Evolutionary conservation across 2,888 invertebrate species (phyloP).

Genomic region (Agrilus biguttatus): DNA sequence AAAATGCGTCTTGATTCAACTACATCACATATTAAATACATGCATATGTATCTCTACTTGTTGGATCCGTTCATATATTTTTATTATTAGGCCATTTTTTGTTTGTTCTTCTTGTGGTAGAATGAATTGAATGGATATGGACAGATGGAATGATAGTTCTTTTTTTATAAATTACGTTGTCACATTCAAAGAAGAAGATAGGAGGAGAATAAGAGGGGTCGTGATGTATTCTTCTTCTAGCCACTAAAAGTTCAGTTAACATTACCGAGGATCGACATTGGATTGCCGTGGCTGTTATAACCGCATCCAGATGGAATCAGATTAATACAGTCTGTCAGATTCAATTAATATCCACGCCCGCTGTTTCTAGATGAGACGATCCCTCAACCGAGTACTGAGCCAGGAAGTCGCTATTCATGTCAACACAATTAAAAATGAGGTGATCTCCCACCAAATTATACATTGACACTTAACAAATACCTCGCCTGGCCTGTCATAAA

Average conservation of each 20-base stretch:
- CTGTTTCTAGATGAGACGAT: slow-evolving; percentile 27
- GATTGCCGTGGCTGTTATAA: slow-evolving; percentile 7
- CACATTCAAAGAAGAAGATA: not conserved
- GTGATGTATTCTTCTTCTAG: no score
- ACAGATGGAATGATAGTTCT: no score
- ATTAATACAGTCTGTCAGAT: slow-evolving; percentile 31
- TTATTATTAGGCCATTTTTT: no score
- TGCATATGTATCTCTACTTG: no score
- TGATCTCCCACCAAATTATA: slow-evolving; percentile 28
- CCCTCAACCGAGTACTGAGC: slow-evolving; percentile 21
- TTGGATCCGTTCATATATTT: no score
- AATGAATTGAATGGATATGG: no score
- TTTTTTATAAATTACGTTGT: not conserved
- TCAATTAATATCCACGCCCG: slow-evolving; percentile 30
- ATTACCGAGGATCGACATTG: slow-evolving; percentile 4
- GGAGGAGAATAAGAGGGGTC: no score
- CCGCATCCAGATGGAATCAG: slow-evolving; percentile 22
- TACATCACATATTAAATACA: no score
- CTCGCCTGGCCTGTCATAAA: slow-evolving; percentile 15
- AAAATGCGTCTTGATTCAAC: no score
- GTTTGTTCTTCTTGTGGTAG: no score
- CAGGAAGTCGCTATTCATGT: slow-evolving; percentile 29
- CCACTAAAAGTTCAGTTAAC: not conserved
- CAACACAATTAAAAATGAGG: slow-evolving; percentile 31
- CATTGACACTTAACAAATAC: slow-evolving; percentile 33